Percentiles rank a stretch among this genome's conserved stretches.
phyloP scores from a whole-genome alignment of 2,797 vertebrate species.

The Lagodon rhomboides region DNA sequence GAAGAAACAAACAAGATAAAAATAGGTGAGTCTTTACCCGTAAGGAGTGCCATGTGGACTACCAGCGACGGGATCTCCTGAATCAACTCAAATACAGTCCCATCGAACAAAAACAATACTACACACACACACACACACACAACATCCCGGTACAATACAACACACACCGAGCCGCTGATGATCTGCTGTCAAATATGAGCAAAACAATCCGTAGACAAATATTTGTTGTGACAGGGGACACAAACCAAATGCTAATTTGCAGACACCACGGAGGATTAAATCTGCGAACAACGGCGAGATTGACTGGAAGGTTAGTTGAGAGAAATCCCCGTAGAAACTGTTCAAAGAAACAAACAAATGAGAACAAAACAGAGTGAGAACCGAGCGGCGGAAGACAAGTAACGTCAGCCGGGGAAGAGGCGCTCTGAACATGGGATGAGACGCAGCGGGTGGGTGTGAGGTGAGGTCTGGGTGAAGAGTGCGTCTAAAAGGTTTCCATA shows the following conservation, averaged over 20 bases:
- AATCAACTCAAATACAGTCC: constrained; percentile 51
- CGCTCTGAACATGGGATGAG: constrained; percentile 17
- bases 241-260: constrained; percentile 73
- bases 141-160: constrained; percentile 39
- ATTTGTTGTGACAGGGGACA: constrained; percentile 75
- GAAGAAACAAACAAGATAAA: constrained; percentile 27
- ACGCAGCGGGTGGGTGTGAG: background rate
- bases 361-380: constrained; percentile 42
- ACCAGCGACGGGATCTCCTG: constrained; percentile 26
- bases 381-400: constrained; percentile 12
- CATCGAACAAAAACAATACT: constrained; percentile 26
- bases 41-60: constrained; percentile 48
- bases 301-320: constrained; percentile 63
- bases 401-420: background rate
- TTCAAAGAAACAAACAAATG: constrained; percentile 59
- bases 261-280: constrained; percentile 65
- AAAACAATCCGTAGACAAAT: constrained; percentile 75
- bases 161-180: constrained; percentile 57
- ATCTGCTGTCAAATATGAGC: constrained; percentile 73
- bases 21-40: constrained; percentile 51
- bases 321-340: constrained; percentile 28
- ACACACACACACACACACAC: constrained; percentile 26
- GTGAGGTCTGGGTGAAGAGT: constrained; percentile 55
- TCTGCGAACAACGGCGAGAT: constrained; percentile 59
- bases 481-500: constrained; percentile 23